These are phyloP conservation scores for Capreolus pygargus DNA, from an alignment of 2,113 vertebrate genomes.

Conservation along the genomic window DNA sequence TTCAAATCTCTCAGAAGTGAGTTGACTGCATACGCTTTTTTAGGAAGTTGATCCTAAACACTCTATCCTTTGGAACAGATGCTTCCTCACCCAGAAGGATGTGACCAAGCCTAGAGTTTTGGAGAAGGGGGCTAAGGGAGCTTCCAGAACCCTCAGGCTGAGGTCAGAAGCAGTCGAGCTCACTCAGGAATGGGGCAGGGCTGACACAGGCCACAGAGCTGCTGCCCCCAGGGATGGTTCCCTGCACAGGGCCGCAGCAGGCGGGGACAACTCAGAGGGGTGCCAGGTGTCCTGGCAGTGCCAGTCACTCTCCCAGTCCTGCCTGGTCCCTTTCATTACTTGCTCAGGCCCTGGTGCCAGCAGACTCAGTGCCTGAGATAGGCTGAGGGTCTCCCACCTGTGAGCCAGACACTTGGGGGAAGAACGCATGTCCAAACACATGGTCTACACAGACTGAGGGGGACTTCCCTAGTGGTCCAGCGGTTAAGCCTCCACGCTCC, in stretches of 20 bases:
- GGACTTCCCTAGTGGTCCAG: not conserved
- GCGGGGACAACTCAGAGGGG: not conserved
- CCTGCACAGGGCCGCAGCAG: not conserved
- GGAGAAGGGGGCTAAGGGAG: not conserved
- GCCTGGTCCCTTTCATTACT: not conserved
- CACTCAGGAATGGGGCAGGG: not conserved
- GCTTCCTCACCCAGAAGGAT: not conserved
- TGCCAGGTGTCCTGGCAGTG: not conserved
- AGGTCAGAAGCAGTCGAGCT: not conserved
- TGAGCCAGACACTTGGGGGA: not conserved
- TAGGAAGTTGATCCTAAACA: not conserved
- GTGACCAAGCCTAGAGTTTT: not conserved
- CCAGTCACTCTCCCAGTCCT: not conserved
- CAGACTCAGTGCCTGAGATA: not conserved
- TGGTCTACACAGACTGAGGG: not conserved
- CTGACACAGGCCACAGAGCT: rapidly evolving
- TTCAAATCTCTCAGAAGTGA: not conserved
- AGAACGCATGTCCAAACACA: not conserved
- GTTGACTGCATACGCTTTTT: not conserved
- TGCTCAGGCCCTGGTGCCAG: not conserved
- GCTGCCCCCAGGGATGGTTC: not conserved
- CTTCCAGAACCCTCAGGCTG: not conserved
- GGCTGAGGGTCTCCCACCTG: not conserved
- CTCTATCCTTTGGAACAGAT: not conserved
- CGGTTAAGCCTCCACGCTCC: not conserved